Base-by-base conservation (phyloP, 37 sponge, comb jelly and placozoan genomes). In the Haliclona indistincta region DNA sequence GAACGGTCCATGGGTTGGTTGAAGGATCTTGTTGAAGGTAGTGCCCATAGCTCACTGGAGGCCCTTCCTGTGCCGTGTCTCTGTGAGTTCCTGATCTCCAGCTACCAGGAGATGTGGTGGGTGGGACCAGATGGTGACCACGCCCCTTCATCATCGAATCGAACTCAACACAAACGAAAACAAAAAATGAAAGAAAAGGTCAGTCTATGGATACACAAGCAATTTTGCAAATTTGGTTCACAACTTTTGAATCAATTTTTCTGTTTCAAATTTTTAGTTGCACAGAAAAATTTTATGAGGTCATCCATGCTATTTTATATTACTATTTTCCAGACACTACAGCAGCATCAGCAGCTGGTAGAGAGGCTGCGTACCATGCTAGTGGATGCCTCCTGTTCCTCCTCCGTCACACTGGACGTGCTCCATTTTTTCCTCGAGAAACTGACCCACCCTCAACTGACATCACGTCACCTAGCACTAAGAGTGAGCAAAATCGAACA, bases 11-110 rank as follows among this genome's bases (percentile, higher is more conserved):
- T 99, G 91, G 82, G 82, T 25, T 99, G 99, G 99, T 76, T 99
- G 43, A 77, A 90, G 38, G 96, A 99, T 8, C 83, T 99, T 15
- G 85, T 97, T 38, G 94, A 93, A 62, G 73, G 82, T 53, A 88
- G 84, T 43, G n/a, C n/a, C n/a, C 76, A 90, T 40, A 86, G 85
- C 43, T 96, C 99, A 0, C 70, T 99, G 32, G 97, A 99, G 64
- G 87, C 88, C 2, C 82, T 99, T 0, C 99, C 99, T 66, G 81
- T 85, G 6, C 94, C 89, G 20, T 99, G 97, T 64, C 81, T 99
- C n/a, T 99, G 99, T 79, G 99, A 99, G 81, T 91, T 99, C 63
- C 84, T 95, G 23, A 85, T 99, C 68, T 67, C 88, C 67, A 70
- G 79, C 43, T 81, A 82, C 41, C 78, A 82, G 64, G 87, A 86